A percentile compares a stretch with the other conserved stretches of the same genome.
These are phyloP conservation scores for Sebastes cheni DNA, from an alignment of 2,797 vertebrate genomes.

Conservation along the genomic window DNA sequence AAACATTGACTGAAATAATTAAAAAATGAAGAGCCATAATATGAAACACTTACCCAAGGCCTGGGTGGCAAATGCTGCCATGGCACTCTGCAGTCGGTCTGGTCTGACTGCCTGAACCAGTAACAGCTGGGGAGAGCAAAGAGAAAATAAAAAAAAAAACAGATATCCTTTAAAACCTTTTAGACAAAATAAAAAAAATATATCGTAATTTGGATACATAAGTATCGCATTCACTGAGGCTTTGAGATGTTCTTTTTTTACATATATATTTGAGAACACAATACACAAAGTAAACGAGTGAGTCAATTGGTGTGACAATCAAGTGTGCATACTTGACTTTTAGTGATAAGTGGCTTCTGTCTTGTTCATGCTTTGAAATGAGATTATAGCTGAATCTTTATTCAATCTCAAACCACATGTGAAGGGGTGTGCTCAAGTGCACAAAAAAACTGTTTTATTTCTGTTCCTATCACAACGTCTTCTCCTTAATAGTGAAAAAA, in stretches of 20 bases:
- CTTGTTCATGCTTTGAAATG: not conserved
- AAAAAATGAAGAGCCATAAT: not conserved
- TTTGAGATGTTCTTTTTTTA: not conserved
- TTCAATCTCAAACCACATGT: not conserved
- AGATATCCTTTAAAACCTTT: not conserved
- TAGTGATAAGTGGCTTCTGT: not conserved
- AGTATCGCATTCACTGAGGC: not conserved
- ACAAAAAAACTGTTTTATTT: not conserved
- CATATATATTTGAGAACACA: not conserved
- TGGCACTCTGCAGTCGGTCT: constrained; percentile 92
- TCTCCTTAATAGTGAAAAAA: not conserved
- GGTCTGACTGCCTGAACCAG: constrained; percentile 92
- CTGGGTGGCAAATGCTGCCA: constrained; percentile 90
- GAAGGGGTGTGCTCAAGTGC: not conserved
- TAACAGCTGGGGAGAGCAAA: constrained; percentile 81
- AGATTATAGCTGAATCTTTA: not conserved
- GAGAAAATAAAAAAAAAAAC: not conserved
- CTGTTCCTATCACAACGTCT: not conserved
- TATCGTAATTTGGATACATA: not conserved
- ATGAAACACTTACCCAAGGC: constrained; percentile 85
- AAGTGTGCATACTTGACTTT: not conserved
- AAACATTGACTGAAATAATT: not conserved
- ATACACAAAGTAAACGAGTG: not conserved
- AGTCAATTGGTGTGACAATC: not conserved
- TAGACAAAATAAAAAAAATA: not conserved